These are phyloP conservation scores for Clistopyga incitator DNA, from an alignment of 2,888 invertebrate species.

Conservation along the genomic window DNA sequence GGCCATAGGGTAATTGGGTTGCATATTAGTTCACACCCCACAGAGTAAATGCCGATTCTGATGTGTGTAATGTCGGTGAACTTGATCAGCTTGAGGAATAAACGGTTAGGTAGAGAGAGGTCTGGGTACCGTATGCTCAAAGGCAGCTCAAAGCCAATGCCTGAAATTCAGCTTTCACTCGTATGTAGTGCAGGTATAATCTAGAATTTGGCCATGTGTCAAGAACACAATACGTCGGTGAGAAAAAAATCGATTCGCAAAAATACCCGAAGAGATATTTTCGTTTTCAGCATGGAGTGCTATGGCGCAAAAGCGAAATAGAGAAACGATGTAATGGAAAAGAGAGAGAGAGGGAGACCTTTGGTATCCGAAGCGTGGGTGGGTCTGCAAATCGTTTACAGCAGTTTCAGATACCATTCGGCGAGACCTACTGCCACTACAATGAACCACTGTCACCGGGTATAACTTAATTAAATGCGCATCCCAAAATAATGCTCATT, in stretches of 20 bases:
- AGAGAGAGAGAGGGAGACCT: not conserved
- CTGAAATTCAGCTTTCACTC: slow-evolving; percentile 7
- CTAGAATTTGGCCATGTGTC: slow-evolving; percentile 6
- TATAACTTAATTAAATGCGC: slow-evolving; percentile 23
- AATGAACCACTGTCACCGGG: not conserved
- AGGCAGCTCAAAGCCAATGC: slow-evolving; percentile 34
- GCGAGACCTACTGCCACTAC: not conserved
- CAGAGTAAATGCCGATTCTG: slow-evolving; percentile 15
- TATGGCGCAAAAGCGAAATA: slow-evolving; percentile 6
- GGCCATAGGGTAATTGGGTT: slow-evolving; percentile 52
- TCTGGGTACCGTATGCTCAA: slow-evolving; percentile 8
- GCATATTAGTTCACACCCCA: slow-evolving; percentile 11
- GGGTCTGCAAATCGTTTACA: not conserved
- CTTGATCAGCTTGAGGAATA: slow-evolving; percentile 4
- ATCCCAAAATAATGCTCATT: slow-evolving; percentile 12
- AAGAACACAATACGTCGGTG: not conserved
- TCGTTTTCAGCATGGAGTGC: slow-evolving; percentile 13
- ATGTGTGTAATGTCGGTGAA: slow-evolving; percentile 3
- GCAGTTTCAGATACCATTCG: not conserved
- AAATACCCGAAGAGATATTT: slow-evolving; percentile 28
- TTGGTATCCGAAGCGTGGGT: not conserved
- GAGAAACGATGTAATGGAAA: not conserved
- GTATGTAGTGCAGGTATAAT: not conserved
- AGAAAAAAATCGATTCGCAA: slow-evolving; percentile 32
- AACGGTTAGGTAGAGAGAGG: not conserved